Percentiles rank a stretch among this genome's conserved stretches.
These are phyloP conservation scores for Thamnophis elegans DNA, from an alignment of 2,797 vertebrate genomes.

Conservation along the genomic window DNA sequence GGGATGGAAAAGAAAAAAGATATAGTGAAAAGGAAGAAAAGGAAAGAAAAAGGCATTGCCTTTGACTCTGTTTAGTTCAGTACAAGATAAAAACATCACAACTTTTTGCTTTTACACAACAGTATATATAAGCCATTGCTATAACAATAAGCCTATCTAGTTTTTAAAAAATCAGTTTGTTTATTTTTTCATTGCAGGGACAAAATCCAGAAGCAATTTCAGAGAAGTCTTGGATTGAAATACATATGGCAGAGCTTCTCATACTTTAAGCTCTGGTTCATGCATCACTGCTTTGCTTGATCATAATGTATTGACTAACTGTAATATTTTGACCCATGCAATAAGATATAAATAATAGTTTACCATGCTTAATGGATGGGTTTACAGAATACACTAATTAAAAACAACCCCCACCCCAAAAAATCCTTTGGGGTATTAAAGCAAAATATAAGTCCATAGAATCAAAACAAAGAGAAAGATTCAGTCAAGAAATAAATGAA, in stretches of 20 bases:
- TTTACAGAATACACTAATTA: background rate
- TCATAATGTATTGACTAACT: background rate
- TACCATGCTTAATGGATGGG: background rate
- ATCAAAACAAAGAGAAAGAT: background rate
- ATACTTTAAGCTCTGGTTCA: background rate
- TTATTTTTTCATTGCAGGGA: too few species aligned
- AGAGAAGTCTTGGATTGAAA: slow-evolving; percentile 20
- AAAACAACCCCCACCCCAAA: background rate
- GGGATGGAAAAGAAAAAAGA: background rate
- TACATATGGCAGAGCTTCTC: background rate
- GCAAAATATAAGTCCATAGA: background rate
- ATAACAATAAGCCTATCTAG: too few species aligned
- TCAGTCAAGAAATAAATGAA: background rate
- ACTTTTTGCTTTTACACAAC: background rate
- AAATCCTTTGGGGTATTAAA: background rate
- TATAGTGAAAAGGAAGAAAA: background rate
- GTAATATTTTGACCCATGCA: background rate
- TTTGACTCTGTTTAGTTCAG: background rate
- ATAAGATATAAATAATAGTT: background rate
- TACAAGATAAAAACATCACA: background rate
- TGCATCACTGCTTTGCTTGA: background rate
- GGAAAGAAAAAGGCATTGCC: background rate
- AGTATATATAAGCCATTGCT: too few species aligned
- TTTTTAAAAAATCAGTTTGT: too few species aligned
- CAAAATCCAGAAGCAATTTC: background rate